phyloP scores from a whole-genome alignment of 2,888 invertebrate genomes.

The Osedax frankpressi region DNA sequence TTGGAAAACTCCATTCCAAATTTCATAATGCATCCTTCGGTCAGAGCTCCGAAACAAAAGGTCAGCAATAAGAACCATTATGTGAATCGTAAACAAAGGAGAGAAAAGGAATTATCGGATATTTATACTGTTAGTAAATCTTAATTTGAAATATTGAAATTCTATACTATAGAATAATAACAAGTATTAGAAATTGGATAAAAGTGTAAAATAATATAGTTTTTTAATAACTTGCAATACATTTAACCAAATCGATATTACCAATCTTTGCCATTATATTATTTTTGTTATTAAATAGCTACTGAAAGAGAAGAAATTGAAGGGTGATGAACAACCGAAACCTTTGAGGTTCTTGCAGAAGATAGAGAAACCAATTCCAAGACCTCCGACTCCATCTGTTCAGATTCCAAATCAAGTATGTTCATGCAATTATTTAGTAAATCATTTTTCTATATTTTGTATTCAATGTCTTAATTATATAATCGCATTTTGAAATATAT shows the following conservation, averaged over 20 bases:
- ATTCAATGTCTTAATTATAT: too few relatives aligned
- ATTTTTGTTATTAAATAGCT: slow-evolving; percentile 33
- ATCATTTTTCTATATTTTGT: too few relatives aligned
- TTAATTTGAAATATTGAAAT: too few relatives aligned
- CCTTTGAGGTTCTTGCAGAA: slow-evolving; percentile 44
- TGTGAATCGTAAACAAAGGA: slow-evolving; percentile 41
- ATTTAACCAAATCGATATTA: too few relatives aligned
- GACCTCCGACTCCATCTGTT: slow-evolving; percentile 46
- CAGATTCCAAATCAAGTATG: slow-evolving; percentile 32
- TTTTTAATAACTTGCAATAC: too few relatives aligned
- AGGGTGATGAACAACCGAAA: slow-evolving; percentile 34
- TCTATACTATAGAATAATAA: too few relatives aligned
- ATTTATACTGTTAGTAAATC: slow-evolving; percentile 45
- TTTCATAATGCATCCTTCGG: slow-evolving; percentile 39
- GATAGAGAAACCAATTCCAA: slow-evolving; percentile 46
- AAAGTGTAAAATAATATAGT: too few relatives aligned
- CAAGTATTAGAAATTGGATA: too few relatives aligned
- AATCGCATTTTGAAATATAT: too few relatives aligned
- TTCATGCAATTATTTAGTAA: too few relatives aligned
- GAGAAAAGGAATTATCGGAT: slow-evolving; percentile 41
- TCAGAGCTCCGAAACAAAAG: slow-evolving; percentile 41
- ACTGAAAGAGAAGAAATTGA: slow-evolving; percentile 34
- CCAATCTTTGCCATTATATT: too few relatives aligned
- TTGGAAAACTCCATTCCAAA: slow-evolving; percentile 43
- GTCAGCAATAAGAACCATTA: slow-evolving; percentile 42